Conservation (phyloP, 2,888 invertebrate genomes). For the Gisinianus flammeolus region DNA sequence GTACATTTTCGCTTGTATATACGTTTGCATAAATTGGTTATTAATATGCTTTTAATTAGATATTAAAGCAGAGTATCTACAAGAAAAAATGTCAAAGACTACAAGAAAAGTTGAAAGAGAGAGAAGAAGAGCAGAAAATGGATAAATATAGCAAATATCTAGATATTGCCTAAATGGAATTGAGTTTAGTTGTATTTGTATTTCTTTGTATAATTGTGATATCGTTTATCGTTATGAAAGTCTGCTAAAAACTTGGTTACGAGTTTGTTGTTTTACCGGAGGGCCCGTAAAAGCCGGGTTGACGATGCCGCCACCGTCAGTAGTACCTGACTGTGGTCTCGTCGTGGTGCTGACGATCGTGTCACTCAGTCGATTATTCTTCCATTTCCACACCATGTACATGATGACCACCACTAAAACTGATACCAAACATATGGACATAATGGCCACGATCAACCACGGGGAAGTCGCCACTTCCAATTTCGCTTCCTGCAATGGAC, state of each 20-base stretch:
- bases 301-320: constrained; percentile 53
- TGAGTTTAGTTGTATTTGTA: not conserved
- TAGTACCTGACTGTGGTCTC: constrained; percentile 54
- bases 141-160: not conserved
- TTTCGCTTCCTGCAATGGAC: constrained; percentile 23
- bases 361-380: constrained; percentile 53
- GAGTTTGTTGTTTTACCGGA: constrained; percentile 45
- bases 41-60: no score
- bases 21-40: no score
- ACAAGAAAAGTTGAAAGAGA: constrained; percentile 11
- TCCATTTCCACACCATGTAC: constrained; percentile 58
- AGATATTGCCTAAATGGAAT: not conserved
- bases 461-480: constrained; percentile 46
- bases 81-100: not conserved
- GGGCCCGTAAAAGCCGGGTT: constrained; percentile 57
- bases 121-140: constrained; percentile 11
- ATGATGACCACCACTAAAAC: constrained; percentile 48
- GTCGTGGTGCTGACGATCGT: constrained; percentile 34
- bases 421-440: constrained; percentile 48
- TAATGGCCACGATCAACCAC: constrained; percentile 54
- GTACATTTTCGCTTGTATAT: no score
- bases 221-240: not conserved
- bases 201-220: no score
- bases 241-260: constrained; percentile 10
- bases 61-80: no score